Conservation (phyloP, 2,113 vertebrate species). For the Clupea harengus region DNA sequence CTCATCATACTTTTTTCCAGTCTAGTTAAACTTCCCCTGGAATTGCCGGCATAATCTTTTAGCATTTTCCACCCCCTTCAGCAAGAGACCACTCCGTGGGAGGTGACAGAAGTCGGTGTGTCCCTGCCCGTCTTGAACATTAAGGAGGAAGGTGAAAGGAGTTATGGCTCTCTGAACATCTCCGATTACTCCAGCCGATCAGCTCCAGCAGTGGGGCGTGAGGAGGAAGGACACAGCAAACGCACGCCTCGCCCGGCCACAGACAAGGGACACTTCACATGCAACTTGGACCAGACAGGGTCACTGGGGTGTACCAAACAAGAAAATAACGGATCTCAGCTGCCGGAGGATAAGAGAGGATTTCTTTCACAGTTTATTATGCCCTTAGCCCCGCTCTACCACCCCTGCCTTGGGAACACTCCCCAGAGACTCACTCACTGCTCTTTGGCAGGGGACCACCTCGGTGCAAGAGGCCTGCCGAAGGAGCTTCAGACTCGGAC, state of each 20-base stretch:
- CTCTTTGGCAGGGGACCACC: conserved; percentile 54
- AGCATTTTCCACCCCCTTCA: conserved; percentile 41
- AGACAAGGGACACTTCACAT: conserved; percentile 29
- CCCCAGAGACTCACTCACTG: conserved; percentile 35
- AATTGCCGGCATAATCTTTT: background rate
- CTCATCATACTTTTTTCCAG: background rate
- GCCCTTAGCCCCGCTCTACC: conserved; percentile 59
- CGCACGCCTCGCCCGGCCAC: conserved; percentile 29
- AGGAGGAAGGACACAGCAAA: background rate
- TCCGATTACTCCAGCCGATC: conserved; percentile 38
- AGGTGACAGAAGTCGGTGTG: conserved; percentile 51
- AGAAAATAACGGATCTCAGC: background rate
- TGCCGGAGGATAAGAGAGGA: conserved; percentile 37
- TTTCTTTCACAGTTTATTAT: conserved; percentile 56
- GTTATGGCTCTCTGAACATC: conserved; percentile 30
- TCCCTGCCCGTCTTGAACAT: conserved; percentile 24
- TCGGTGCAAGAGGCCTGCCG: conserved; percentile 7
- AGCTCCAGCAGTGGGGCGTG: background rate
- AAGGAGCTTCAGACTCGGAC: background rate
- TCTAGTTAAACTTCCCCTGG: background rate
- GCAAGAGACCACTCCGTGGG: conserved; percentile 46
- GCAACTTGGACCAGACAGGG: background rate
- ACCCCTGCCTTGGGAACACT: conserved; percentile 46
- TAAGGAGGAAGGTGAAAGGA: conserved; percentile 40
- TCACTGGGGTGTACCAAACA: background rate